Evolutionary conservation across 2,797 vertebrate genomes (phyloP).

Genomic region (Dryobates pubescens): DNA sequence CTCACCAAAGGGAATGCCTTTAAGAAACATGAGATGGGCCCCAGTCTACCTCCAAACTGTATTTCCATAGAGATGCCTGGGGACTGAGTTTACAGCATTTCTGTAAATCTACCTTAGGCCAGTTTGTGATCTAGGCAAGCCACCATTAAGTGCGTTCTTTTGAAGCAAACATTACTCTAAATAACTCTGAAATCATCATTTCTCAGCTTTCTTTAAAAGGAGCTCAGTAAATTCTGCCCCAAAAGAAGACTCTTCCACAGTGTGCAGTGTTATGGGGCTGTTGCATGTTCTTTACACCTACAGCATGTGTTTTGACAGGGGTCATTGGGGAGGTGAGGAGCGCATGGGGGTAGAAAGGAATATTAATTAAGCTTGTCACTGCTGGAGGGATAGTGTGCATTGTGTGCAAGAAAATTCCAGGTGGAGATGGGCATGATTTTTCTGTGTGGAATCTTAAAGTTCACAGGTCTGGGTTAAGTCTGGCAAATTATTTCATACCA

Average conservation of each 20-base stretch:
- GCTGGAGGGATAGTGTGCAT: neutral
- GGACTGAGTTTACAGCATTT: neutral
- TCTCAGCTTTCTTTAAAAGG: neutral
- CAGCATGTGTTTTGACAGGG: constrained; percentile 29
- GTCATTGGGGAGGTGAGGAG: neutral
- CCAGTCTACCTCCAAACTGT: neutral
- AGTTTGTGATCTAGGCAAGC: neutral
- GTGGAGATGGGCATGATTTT: neutral
- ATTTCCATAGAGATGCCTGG: neutral
- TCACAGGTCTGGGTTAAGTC: neutral
- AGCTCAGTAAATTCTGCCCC: neutral
- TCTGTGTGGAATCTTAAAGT: neutral
- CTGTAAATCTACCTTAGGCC: neutral
- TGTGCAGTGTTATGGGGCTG: neutral
- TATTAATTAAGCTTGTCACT: constrained; percentile 49
- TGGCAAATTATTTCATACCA: neutral
- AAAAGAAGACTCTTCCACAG: neutral
- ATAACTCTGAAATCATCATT: neutral
- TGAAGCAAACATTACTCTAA: neutral
- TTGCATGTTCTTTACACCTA: constrained; percentile 1
- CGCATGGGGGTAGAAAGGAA: neutral
- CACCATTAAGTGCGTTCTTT: neutral
- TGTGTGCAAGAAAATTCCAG: neutral
- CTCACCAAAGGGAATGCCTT: neutral
- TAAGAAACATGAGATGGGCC: neutral